Evolutionary conservation across 2,113 vertebrate species (phyloP).

Genomic region (Sebastes fasciatus): DNA sequence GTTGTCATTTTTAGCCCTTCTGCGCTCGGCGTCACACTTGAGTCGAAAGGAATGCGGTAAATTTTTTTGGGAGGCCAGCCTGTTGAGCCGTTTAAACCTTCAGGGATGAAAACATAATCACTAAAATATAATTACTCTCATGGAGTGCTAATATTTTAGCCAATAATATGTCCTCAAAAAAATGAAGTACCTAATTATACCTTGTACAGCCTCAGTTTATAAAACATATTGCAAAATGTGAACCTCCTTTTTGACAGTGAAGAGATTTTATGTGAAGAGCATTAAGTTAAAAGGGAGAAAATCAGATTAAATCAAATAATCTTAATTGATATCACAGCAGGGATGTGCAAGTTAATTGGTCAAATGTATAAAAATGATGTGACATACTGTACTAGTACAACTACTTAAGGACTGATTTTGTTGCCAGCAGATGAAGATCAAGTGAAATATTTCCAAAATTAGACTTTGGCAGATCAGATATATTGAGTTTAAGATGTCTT

Average conservation of each 20-base stretch:
- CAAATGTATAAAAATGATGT: neutral
- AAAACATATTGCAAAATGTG: neutral
- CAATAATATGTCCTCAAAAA: neutral
- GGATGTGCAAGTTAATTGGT: neutral
- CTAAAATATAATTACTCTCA: conserved; percentile 29
- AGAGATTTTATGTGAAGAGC: neutral
- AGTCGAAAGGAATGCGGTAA: neutral
- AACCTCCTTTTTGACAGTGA: neutral
- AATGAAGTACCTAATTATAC: neutral
- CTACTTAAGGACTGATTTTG: no score
- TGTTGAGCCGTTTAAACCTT: conserved; percentile 24
- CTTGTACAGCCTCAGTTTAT: neutral
- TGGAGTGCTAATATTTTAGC: conserved; percentile 12
- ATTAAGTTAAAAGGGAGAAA: neutral
- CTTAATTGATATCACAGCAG: neutral
- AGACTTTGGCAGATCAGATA: neutral
- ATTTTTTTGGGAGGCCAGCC: neutral
- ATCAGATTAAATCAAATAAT: neutral
- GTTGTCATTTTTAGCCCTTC: neutral
- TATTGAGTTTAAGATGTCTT: neutral
- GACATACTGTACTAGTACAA: neutral
- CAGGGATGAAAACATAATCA: conserved; percentile 26
- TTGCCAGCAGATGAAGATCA: neutral
- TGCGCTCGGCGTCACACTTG: conserved; percentile 2
- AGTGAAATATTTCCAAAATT: conserved; percentile 7